These are phyloP conservation scores for Triplophysa siluroides DNA, from an alignment of 2,113 vertebrate species.

Conservation along the genomic window DNA sequence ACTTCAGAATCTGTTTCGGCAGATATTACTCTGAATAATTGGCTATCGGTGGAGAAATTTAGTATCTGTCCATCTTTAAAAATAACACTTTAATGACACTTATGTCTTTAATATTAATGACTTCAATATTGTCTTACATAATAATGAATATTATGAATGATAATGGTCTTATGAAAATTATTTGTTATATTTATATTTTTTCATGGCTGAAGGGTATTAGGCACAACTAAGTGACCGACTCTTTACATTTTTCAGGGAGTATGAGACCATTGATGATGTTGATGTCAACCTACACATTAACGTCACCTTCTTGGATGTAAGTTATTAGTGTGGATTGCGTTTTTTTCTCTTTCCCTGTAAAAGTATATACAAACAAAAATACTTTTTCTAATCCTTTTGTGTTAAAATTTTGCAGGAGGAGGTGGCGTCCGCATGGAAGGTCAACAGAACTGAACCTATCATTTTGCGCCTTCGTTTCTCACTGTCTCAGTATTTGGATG, in stretches of 20 bases:
- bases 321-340: neutral
- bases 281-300: conserved; percentile 98
- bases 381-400: conserved; percentile 33
- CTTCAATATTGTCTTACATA: no score
- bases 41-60: no score
- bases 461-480: conserved; percentile 95
- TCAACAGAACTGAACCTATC: conserved; percentile 95
- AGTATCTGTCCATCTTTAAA: no score
- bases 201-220: no score
- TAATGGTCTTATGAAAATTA: no score
- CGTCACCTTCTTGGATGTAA: conserved; percentile 95
- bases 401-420: conserved; percentile 83
- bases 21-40: no score
- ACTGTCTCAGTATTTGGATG: conserved; percentile 98
- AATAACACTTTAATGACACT: no score
- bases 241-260: conserved; percentile 80
- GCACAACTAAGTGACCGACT: neutral
- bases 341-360: no score
- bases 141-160: no score
- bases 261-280: conserved; percentile 96
- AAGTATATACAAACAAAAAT: neutral
- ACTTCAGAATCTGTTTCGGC: no score
- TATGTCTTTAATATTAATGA: no score
- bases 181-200: no score
- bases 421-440: conserved; percentile 98